Base-by-base conservation (phyloP, 2,888 invertebrate genomes). In the Ochropleura plecta region DNA sequence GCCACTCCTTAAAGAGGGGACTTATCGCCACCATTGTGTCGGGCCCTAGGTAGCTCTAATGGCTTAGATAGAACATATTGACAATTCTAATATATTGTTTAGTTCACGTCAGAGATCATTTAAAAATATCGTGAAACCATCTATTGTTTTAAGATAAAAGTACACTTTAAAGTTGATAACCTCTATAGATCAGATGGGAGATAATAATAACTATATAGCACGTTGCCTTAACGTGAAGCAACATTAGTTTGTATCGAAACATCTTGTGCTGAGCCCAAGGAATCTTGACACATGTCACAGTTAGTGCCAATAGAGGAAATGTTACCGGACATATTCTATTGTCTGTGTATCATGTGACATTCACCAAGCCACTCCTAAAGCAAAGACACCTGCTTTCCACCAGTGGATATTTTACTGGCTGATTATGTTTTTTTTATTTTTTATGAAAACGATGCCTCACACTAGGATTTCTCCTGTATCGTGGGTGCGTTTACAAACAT, bases 71-170 rank as follows among this genome's bases (percentile, higher is more conserved):
- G 20, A 59, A 59, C 16, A 59, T 30, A 8, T 57, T 57, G 57
- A 16, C 16, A 4, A 57, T 30, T 14, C 57, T 57, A 14, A 40
- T 8, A 57, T 59, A 4, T 16, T 8, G 40, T 40, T 40, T 59
- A 42, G 42, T 18, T 7, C 9, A 18, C 72, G 1, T 40, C 18
- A 46, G 12, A 53, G 51, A 53, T 42, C 40, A 63, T 42, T 64
- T 16, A 3, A n/a, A 49, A 65, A 65, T 74, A 74, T 49, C 48
- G 9, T 48, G 55, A 53, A 7, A n/a, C 5, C 16, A 20, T 46
- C 44, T 59, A 49, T 65, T 74, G 57, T 75, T 57, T 57, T 51
- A 12, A 51, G 44, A 65, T 51, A 73, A 18, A 5, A 42, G 40
- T 14, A n/a, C 5, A 12, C 7, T 63, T 55, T 42, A 40, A 62